These are phyloP conservation scores for Circaetus cinerascens DNA, from an alignment of 2,113 vertebrate genomes.

Conservation along the genomic window DNA sequence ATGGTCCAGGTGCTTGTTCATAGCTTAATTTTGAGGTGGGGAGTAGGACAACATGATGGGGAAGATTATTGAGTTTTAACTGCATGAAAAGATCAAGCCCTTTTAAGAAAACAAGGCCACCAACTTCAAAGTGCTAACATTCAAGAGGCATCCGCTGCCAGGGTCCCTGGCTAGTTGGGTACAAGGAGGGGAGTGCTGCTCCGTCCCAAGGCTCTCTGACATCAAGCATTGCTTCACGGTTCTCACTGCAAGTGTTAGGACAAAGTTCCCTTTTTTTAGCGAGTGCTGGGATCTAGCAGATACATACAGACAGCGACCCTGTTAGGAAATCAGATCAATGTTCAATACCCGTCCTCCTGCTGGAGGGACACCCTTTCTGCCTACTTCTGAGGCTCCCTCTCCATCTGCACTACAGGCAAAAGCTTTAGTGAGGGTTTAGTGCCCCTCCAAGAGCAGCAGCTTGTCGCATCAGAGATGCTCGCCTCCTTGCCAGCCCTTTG, in stretches of 20 bases:
- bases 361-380: neutral
- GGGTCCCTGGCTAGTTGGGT: neutral
- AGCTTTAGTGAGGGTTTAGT: neutral
- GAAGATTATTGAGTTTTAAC: conserved; percentile 35
- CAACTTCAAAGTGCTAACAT: conserved; percentile 58
- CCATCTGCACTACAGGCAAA: neutral
- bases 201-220: conserved; percentile 6
- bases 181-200: neutral
- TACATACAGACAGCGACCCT: neutral
- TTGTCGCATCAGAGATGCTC: accelerated
- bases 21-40: conserved; percentile 7
- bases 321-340: neutral
- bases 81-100: conserved; percentile 77
- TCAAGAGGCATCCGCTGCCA: neutral
- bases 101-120: conserved; percentile 79
- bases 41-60: conserved; percentile 15
- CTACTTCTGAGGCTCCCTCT: neutral
- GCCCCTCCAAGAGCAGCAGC: neutral
- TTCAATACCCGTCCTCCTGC: accelerated
- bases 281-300: neutral
- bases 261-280: neutral
- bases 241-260: neutral
- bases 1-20: neutral
- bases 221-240: conserved; percentile 28
- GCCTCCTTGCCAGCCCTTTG: neutral